Evolutionary conservation across 2,888 invertebrate genomes (phyloP), one percentile per base, ranked within the genome.

Genomic region (Baccha elongata): DNA sequence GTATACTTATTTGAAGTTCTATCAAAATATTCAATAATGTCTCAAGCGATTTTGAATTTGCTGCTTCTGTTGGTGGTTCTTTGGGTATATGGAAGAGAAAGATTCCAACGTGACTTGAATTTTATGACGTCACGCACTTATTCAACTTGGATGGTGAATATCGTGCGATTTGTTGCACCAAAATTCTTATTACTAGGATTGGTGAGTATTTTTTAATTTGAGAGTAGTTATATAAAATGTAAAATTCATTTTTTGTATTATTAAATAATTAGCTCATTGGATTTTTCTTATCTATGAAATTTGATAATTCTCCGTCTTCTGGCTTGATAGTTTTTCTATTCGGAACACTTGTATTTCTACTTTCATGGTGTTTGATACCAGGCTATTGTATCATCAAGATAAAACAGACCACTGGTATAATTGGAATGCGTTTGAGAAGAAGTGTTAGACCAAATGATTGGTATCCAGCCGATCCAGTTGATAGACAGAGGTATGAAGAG

Each of bases 1-100:
- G 1, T 42, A 8, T 42, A 17, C 42, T 42, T 17, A 5, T 7
- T 40, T n/a, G 1, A 8, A 6, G 6, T 17, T 42, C 17, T 42
- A 17, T 8, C 42, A 7, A 42, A 42, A 8, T 17, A 17, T 15
- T 5, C 42, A 15, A 2, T 42, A 0, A 10, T 46, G 1, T 46
- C 96, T 93, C 67, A 96, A 91, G 89, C 96, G 96, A 1, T 96
- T 96, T 80, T 96, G 96, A 96, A 92, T 44, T 90, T 94, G 4
- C 92, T 95, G 84, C 96, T 97, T 90, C 93, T 96, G 13, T 89
- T 95, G 53, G 94, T 95, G 8, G 93, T 96, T 2, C 93, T 94
- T 0, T 96, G 96, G 94, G 93, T 94, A 26, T 96, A 96, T 87
- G 96, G 96, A 86, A 90, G 92, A 7, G 88, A 91, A 6, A 91